Evolutionary conservation across 2,888 invertebrate species (phyloP), one percentile per base, ranked within the genome.

Genomic region (Philereme vetulata): DNA sequence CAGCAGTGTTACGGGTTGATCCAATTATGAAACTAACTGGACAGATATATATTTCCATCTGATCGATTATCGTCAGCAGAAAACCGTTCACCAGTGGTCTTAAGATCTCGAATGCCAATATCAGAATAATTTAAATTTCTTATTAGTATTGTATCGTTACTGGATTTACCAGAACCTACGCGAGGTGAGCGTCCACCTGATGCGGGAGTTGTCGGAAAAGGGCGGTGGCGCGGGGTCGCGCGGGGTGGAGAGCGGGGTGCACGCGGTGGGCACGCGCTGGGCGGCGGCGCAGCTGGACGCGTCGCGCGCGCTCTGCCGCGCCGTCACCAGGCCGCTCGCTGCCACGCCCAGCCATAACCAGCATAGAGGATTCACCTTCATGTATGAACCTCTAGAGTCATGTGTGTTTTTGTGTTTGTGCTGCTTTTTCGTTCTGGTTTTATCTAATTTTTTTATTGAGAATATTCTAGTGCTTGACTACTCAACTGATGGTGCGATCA

Each of bases 241-340:
- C 58, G 66, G 82, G 54, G 80, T 74, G 59, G 85, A 85, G 76
- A 78, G 84, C 72, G 84, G 88, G 56, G 96, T 97, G 49, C 97
- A 97, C 86, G 95, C 96, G 5, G 95, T 96, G 68, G 96, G 95
- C 44, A 96, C 97, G 38, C 95, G 96, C 74, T 96, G 97, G 85
- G 96, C 96, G 2, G 94, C 95, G 43, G 95, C 97, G 9, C 97
- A 97, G 86, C 88, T 97, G 62, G 97, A 97, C 88, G 94, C 96
- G 52, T 95, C 97, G 0, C 93, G 97, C 56, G 94, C 95, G 34
- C 92, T 97, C 0, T 97, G 97, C 78, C 95, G 96, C 69, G 93
- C 96, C 53, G 89, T 96, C 5, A 95, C 95, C 66, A 93, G 94
- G 60, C 94, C 96, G 32, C 94, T 95, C 5, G 95, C 94, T 40